These are phyloP conservation scores for Dryoscopus gambensis DNA, from an alignment of 2,113 vertebrate species.

Conservation along the genomic window DNA sequence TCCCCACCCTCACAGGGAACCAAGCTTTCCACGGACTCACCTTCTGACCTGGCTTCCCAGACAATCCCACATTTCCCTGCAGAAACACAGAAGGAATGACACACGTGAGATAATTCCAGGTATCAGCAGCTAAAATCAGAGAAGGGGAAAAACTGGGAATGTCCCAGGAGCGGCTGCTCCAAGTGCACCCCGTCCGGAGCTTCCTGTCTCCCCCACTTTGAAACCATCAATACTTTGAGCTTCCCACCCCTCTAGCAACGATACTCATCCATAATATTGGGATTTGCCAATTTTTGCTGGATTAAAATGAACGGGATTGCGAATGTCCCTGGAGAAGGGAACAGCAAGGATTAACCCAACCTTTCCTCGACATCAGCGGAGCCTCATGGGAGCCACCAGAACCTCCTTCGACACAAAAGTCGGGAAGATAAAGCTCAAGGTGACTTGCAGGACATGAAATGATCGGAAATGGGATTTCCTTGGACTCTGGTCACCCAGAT, in stretches of 20 bases:
- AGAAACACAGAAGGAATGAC: neutral
- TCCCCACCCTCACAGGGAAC: neutral
- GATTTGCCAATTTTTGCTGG: neutral
- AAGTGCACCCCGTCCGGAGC: neutral
- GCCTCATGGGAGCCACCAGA: rapidly evolving
- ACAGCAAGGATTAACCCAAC: neutral
- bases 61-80: constrained; percentile 89
- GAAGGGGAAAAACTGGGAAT: neutral
- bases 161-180: neutral
- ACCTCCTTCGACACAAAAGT: neutral
- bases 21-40: constrained; percentile 36
- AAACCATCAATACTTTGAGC: neutral
- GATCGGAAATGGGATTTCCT: neutral
- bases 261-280: too few relatives aligned
- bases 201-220: neutral
- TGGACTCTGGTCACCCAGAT: neutral
- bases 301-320: neutral
- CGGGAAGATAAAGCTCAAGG: neutral
- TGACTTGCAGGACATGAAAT: neutral
- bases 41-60: constrained; percentile 87
- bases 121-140: neutral
- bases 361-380: neutral
- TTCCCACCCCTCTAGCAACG: neutral
- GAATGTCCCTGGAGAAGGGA: rapidly evolving
- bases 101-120: neutral